phyloP scores from a whole-genome alignment of 2,113 vertebrate genomes.

The Recurvirostra avosetta region DNA sequence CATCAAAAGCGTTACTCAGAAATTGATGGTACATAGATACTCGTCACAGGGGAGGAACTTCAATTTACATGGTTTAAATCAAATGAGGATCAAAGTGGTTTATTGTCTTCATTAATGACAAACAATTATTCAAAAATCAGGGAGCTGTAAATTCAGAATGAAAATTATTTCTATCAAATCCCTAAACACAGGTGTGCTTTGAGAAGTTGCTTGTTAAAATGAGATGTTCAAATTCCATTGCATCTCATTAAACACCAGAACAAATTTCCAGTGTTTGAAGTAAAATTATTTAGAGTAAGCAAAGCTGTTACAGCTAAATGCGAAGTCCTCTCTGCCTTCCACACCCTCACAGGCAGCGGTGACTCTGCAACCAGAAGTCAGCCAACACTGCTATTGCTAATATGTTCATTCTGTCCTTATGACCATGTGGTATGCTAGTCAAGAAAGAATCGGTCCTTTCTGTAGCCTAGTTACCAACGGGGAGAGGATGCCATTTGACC shows the following conservation, averaged over 20 bases:
- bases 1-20: neutral
- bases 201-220: neutral
- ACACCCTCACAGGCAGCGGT: neutral
- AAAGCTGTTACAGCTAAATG: neutral
- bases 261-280: neutral
- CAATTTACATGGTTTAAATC: neutral
- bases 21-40: neutral
- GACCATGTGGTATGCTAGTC: too few relatives aligned
- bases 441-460: neutral
- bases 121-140: neutral
- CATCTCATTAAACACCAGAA: neutral
- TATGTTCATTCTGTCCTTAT: neutral
- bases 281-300: neutral
- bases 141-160: neutral
- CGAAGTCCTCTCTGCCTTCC: neutral
- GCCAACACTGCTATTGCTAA: neutral
- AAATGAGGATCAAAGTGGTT: neutral
- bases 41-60: neutral
- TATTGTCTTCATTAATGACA: neutral
- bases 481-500: neutral
- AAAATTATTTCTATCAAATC: neutral
- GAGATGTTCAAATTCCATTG: neutral
- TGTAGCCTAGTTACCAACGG: neutral
- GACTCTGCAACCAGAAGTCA: neutral
- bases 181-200: neutral